phyloP scores from a whole-genome alignment of 2,888 invertebrate genomes.

The Mechanitis mazaeus region DNA sequence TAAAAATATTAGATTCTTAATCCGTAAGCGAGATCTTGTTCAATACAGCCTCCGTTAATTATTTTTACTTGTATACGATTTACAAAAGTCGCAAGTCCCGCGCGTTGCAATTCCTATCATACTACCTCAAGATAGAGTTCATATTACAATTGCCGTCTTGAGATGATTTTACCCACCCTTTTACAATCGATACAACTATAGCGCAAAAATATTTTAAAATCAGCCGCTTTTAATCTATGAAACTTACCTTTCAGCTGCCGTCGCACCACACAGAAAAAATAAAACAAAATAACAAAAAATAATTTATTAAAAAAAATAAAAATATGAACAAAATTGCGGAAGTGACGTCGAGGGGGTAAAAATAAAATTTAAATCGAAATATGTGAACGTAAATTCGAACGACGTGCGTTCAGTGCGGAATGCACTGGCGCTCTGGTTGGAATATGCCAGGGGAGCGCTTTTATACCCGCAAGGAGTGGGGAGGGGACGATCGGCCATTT shows the following conservation, averaged over 20 bases:
- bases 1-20: constrained; percentile 5
- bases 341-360: constrained; percentile 26
- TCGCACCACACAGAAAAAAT: constrained; percentile 44
- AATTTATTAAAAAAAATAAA: constrained; percentile 30
- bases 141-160: constrained; percentile 25
- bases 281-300: constrained; percentile 30
- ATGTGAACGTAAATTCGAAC: constrained; percentile 40
- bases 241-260: constrained; percentile 51
- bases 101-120: constrained; percentile 31
- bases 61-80: constrained; percentile 30
- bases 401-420: constrained; percentile 44
- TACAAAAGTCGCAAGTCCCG: constrained; percentile 17
- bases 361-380: constrained; percentile 41
- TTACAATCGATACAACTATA: constrained; percentile 2
- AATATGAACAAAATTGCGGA: constrained; percentile 10
- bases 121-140: constrained; percentile 30
- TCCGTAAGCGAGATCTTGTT: constrained; percentile 28
- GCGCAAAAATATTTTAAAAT: constrained; percentile 12
- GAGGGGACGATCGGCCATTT: constrained; percentile 65
- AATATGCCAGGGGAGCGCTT: constrained; percentile 50
- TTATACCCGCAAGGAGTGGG: constrained; percentile 55
- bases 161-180: constrained; percentile 17
- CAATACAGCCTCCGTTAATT: constrained; percentile 43
- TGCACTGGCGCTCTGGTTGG: constrained; percentile 66
- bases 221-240: constrained; percentile 24